Evolutionary conservation across 2,888 invertebrate species (phyloP).

Genomic region (Falcaria lacertinaria): DNA sequence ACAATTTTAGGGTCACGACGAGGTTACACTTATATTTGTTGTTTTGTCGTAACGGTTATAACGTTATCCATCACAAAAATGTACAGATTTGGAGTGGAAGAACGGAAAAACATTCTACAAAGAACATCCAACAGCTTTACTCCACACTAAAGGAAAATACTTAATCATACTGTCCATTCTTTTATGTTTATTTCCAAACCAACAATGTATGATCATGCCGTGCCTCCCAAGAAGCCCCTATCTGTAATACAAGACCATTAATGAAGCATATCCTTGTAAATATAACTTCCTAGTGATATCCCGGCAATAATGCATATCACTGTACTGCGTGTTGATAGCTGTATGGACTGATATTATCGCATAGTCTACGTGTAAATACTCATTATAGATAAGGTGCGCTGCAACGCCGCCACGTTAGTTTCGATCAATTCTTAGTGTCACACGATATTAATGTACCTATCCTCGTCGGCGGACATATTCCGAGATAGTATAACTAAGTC

Average conservation of each 20-base stretch:
- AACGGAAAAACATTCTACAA: too few relatives aligned
- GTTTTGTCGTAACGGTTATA: too few relatives aligned
- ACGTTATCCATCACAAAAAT: too few relatives aligned
- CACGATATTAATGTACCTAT: constrained; percentile 36
- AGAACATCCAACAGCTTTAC: too few relatives aligned
- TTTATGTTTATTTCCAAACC: background rate
- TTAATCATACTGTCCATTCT: background rate
- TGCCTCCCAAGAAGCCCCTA: constrained; percentile 19
- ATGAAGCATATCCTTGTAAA: constrained; percentile 54
- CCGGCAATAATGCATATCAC: constrained; percentile 78
- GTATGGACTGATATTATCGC: constrained; percentile 58
- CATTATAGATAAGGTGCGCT: constrained; percentile 32
- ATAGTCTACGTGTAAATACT: constrained; percentile 47
- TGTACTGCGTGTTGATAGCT: constrained; percentile 39
- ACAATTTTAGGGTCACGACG: too few relatives aligned
- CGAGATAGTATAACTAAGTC: constrained; percentile 33
- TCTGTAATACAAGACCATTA: constrained; percentile 21
- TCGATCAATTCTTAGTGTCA: constrained; percentile 46
- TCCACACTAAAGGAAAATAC: too few relatives aligned
- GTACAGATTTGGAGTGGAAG: too few relatives aligned
- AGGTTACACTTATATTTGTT: too few relatives aligned
- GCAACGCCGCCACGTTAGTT: constrained; percentile 36
- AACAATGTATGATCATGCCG: constrained; percentile 9
- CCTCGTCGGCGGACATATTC: constrained; percentile 38
- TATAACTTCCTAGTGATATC: constrained; percentile 55